Conservation (phyloP, 2,888 invertebrate genomes). For the Phymatocera aterrima region DNA sequence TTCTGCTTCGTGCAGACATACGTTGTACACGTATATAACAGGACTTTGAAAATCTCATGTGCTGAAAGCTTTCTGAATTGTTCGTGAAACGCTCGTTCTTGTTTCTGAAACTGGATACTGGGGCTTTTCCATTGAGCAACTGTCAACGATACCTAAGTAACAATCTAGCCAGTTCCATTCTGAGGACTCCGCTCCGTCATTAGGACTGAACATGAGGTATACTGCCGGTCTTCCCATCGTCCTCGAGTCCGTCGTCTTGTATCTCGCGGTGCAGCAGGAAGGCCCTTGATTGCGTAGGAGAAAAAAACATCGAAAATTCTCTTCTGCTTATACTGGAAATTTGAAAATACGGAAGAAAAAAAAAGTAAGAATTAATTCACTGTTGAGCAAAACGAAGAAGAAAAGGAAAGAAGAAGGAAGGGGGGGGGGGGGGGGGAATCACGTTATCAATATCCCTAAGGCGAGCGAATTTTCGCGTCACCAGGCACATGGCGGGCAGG, state of each 20-base stretch:
- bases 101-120: neutral
- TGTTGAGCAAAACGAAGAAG: neutral
- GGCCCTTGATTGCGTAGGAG: neutral
- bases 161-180: neutral
- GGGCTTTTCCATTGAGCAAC: neutral
- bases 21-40: too few relatives aligned
- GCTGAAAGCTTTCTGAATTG: neutral
- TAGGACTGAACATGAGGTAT: neutral
- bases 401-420: neutral
- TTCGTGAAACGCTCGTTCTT: neutral
- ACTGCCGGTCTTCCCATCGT: neutral
- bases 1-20: too few relatives aligned
- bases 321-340: neutral
- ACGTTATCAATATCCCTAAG: constrained; percentile 24
- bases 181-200: neutral
- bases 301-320: neutral
- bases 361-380: neutral
- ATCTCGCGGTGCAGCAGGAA: neutral
- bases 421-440: neutral
- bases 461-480: constrained; percentile 15
- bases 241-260: neutral
- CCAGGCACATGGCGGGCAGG: neutral
- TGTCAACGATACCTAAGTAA: neutral
- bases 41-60: neutral
- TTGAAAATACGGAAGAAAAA: neutral